A percentile compares a stretch with the other conserved stretches of the same genome.
Evolutionary conservation across 2,888 invertebrate genomes (phyloP).

Genomic region (Hemaris fuciformis): DNA sequence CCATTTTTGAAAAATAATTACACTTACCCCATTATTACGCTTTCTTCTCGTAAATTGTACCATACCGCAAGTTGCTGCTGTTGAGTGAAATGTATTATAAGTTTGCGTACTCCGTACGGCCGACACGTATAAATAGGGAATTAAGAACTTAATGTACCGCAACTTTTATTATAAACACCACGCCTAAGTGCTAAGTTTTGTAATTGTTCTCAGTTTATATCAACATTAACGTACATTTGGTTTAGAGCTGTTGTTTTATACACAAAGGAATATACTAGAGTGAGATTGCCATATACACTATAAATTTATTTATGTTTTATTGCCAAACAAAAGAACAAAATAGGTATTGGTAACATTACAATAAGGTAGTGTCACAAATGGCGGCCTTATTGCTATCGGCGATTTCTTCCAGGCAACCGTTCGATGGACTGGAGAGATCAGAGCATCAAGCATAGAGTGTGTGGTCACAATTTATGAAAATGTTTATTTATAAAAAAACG

Average conservation of each 20-base stretch:
- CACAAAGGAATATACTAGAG: too few species aligned
- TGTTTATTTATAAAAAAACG: too few species aligned
- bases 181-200: conserved; percentile 2
- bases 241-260: neutral
- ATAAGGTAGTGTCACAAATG: too few species aligned
- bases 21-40: conserved; percentile 12
- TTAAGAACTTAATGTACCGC: conserved; percentile 19
- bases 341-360: too few species aligned
- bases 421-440: too few species aligned
- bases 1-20: neutral
- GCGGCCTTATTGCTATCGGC: too few species aligned
- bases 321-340: too few species aligned
- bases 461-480: too few species aligned
- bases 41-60: conserved; percentile 14
- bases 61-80: conserved; percentile 15
- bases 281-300: too few species aligned
- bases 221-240: neutral
- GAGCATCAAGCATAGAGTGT: too few species aligned
- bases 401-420: too few species aligned
- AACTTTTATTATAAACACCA: conserved; percentile 24
- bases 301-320: too few species aligned
- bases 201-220: conserved; percentile 7
- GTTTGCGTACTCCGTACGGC: conserved; percentile 15
- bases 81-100: conserved; percentile 28
- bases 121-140: conserved; percentile 23